phyloP scores from a whole-genome alignment of 2,113 vertebrate species.

The Chrysochloris asiatica region DNA sequence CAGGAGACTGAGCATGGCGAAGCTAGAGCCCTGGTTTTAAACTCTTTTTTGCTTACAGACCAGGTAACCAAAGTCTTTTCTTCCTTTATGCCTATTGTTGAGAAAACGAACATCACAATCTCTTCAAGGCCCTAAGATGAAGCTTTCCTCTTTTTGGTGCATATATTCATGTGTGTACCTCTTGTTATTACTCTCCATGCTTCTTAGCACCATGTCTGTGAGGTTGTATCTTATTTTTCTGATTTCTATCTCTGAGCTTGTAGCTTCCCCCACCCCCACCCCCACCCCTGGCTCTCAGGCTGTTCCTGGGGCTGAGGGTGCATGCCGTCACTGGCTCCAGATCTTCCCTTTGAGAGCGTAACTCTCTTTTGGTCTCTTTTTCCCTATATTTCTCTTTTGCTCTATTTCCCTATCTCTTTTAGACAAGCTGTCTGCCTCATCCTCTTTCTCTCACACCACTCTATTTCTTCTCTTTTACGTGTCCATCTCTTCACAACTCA shows the following conservation, averaged over 20 bases:
- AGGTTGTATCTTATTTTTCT: background rate
- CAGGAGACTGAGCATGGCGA: background rate
- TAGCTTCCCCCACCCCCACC: background rate
- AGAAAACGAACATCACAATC: background rate
- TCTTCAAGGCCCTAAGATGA: background rate
- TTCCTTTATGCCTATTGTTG: background rate
- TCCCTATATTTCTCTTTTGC: no score
- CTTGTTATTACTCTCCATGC: background rate
- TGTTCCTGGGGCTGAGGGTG: no score
- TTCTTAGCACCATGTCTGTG: rapidly evolving
- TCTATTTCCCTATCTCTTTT: background rate
- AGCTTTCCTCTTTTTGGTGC: background rate
- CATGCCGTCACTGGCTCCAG: no score
- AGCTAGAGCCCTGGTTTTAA: background rate
- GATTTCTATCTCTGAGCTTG: background rate
- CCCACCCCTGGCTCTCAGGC: no score
- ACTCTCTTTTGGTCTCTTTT: no score
- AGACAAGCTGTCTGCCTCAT: background rate
- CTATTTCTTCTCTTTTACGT: no score
- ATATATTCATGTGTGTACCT: rapidly evolving
- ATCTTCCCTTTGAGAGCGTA: no score
- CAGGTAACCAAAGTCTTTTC: background rate
- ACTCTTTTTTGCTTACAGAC: background rate
- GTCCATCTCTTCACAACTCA: background rate
- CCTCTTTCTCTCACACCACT: no score